Percentiles rank a stretch among this genome's conserved stretches.
These are phyloP conservation scores for Sebastes reedi DNA, from an alignment of 2,797 vertebrate genomes.

Conservation along the genomic window DNA sequence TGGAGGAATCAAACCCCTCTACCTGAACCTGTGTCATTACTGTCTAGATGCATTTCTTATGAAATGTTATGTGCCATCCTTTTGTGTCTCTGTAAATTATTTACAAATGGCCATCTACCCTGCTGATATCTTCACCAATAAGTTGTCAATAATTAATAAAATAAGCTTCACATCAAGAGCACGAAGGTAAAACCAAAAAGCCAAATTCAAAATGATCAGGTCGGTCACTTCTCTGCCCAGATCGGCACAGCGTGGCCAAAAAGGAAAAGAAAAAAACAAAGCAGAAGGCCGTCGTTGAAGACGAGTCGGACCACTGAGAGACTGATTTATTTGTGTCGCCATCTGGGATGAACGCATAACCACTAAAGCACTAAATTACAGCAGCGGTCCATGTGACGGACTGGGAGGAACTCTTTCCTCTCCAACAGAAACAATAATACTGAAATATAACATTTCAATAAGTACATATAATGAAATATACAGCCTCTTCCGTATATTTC, in stretches of 20 bases:
- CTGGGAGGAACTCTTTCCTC: conserved; percentile 8
- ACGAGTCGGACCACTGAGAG: not conserved
- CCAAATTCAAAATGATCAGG: conserved; percentile 29
- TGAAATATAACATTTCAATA: conserved; percentile 56
- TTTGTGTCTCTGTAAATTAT: conserved; percentile 46
- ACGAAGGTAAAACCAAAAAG: conserved; percentile 57
- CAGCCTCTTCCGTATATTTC: conserved; percentile 36
- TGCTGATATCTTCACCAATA: conserved; percentile 11
- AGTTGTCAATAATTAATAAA: conserved; percentile 57
- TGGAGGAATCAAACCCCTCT: conserved; percentile 12
- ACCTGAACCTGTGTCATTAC: not conserved
- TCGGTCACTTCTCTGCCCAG: conserved; percentile 32
- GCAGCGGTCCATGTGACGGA: conserved; percentile 42
- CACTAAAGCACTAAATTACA: conserved; percentile 68
- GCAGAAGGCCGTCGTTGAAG: not conserved
- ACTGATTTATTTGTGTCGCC: not conserved
- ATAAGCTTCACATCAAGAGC: conserved; percentile 65
- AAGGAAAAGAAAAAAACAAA: not conserved
- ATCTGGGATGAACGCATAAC: conserved; percentile 12
- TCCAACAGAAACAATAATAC: conserved; percentile 49
- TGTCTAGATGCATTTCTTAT: conserved; percentile 6
- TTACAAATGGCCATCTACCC: conserved; percentile 64
- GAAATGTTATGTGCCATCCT: conserved; percentile 23
- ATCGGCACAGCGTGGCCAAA: not conserved
- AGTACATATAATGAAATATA: conserved; percentile 55